Percentiles rank a stretch among this genome's conserved stretches.
phyloP scores from a whole-genome alignment of 2,888 invertebrate genomes.

The Megamerina dolium region DNA sequence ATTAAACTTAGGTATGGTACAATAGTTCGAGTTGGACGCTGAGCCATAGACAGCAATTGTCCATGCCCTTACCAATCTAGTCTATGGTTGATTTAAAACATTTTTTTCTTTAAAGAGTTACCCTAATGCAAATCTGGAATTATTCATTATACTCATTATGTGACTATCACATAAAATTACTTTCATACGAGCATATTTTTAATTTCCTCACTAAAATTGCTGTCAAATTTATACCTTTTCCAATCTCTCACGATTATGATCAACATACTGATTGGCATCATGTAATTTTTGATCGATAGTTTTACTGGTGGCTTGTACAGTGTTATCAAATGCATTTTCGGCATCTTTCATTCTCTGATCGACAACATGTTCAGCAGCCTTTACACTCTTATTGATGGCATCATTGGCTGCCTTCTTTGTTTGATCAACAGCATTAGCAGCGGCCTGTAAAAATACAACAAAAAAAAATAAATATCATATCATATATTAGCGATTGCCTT shows the following conservation, averaged over 20 bases:
- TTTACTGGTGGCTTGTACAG: conserved; percentile 54
- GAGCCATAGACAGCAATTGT: too few relatives aligned
- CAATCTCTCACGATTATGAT: conserved; percentile 53
- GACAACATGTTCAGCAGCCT: conserved; percentile 50
- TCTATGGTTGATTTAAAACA: not conserved
- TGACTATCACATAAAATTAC: too few relatives aligned
- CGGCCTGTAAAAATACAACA: conserved; percentile 30
- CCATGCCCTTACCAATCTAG: too few relatives aligned
- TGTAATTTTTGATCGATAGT: conserved; percentile 59
- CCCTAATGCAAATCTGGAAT: too few relatives aligned
- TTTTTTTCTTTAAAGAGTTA: not conserved
- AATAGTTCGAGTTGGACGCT: too few relatives aligned
- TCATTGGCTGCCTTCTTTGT: conserved; percentile 51
- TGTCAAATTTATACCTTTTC: conserved; percentile 36
- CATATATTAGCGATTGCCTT: not conserved
- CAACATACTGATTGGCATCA: conserved; percentile 58
- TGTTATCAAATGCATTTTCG: conserved; percentile 54
- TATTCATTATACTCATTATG: too few relatives aligned
- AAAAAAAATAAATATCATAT: not conserved
- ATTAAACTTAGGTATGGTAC: too few relatives aligned
- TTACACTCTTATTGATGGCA: conserved; percentile 51
- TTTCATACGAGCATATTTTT: too few relatives aligned
- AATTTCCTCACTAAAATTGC: not conserved
- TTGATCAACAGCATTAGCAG: conserved; percentile 48
- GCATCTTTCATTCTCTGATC: conserved; percentile 51